Base-by-base conservation (phyloP, 2,113 vertebrate genomes). In the Corapipo altera region DNA sequence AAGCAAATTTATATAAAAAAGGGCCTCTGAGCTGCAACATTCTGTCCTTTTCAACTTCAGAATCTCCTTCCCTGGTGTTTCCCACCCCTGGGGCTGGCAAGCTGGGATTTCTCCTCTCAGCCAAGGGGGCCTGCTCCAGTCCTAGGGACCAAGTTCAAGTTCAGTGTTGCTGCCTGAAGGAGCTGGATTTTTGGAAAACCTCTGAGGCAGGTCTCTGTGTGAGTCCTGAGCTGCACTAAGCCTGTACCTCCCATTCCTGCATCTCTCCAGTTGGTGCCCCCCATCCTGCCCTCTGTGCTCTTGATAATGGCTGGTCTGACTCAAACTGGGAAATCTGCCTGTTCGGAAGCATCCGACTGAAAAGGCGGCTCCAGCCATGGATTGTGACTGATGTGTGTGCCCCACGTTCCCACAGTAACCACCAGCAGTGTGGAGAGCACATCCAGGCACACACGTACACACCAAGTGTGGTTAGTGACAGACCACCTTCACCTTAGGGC, bases 361-460 rank as follows among this genome's bases (percentile, higher is more conserved):
- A 84, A 49, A 30, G 8, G 27, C 20, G 72, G 43, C 67, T 83
- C 32, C 72, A 65, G 64, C 46, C 33, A 18, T 3, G 18, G 58
- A 8, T 0, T 30, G 75, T 5, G 27, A 46, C 5, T 4, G 0
- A 11, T 2, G 37, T 20, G 37, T 20, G 24, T 24, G 55, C 59
- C 70, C 4, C 15, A 8, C 2, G 1, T 20, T 24, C 37, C 41
- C 69, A 65, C 37, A 6, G 4, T 1, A 32, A 12, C 51, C 27
- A 37, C 9, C 0, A 57, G 61, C 58, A 19, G 69, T 2, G 46
- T 3, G 65, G 20, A 69, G 57, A 59, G 73, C 69, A 62, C 28
- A 23, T 13, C 52, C 11, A 78, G 61, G 44, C 72, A 75, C 30
- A 41, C 5, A 23, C 3, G 55, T 1, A 22, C 39, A 58, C 28